Percentiles rank a stretch among this genome's conserved stretches.
These are phyloP conservation scores for Aelia acuminata DNA, from an alignment of 2,888 invertebrate genomes.

Conservation along the genomic window DNA sequence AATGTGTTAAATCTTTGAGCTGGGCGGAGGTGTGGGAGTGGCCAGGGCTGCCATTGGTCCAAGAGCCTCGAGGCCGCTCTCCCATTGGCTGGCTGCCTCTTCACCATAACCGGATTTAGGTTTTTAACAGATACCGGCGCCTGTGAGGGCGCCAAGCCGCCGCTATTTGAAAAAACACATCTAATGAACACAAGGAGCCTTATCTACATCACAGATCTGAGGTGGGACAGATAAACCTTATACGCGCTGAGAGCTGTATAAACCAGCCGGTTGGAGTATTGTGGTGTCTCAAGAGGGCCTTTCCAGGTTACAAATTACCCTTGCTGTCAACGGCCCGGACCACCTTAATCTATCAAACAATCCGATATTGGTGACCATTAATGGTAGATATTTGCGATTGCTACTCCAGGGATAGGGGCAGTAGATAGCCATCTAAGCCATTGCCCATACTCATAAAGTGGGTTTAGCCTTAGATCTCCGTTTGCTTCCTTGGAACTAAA, in stretches of 20 bases:
- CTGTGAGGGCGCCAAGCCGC: conserved; percentile 55
- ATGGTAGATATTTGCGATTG: neutral
- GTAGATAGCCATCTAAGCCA: neutral
- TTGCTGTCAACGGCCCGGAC: neutral
- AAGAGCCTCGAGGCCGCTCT: neutral
- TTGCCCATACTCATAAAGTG: neutral
- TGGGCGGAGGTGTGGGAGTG: conserved; percentile 54
- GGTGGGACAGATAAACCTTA: conserved; percentile 31
- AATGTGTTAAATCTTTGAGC: conserved; percentile 50
- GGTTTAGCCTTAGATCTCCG: neutral
- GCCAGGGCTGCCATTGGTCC: conserved; percentile 20
- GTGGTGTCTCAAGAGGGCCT: conserved; percentile 20
- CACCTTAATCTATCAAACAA: conserved; percentile 19
- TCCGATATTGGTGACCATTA: conserved; percentile 4
- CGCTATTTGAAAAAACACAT: conserved; percentile 37
- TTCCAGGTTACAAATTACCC: conserved; percentile 35
- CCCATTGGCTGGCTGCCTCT: conserved; percentile 37
- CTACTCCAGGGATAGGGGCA: neutral
- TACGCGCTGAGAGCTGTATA: conserved; percentile 21
- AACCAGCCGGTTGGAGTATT: conserved; percentile 40
- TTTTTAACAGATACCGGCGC: conserved; percentile 54
- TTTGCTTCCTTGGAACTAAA: neutral
- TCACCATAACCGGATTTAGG: conserved; percentile 56
- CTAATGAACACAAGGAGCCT: conserved; percentile 52
- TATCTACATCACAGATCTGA: conserved; percentile 51